phyloP scores from a whole-genome alignment of 2,888 invertebrate genomes.

The Lepetodrilus schrolli region DNA sequence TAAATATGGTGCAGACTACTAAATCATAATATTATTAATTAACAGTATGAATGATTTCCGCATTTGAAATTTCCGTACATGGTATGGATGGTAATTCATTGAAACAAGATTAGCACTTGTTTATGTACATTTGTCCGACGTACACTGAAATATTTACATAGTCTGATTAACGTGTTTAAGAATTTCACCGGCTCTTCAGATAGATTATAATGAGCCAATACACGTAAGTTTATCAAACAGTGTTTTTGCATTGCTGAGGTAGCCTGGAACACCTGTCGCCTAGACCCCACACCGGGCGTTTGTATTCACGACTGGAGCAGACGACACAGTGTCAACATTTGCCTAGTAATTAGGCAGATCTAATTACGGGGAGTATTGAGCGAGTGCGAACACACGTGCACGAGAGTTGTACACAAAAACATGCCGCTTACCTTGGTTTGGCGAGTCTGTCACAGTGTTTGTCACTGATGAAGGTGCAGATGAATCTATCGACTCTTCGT shows the following conservation, averaged over 20 bases:
- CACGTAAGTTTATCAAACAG: not conserved
- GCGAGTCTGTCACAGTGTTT: not conserved
- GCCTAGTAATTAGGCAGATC: constrained; percentile 11
- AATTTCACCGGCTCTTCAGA: not conserved
- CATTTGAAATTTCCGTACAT: no score
- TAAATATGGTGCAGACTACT: not conserved
- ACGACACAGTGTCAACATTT: constrained; percentile 28
- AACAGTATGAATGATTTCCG: no score
- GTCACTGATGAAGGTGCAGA: not conserved
- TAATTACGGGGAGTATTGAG: not conserved
- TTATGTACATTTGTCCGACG: no score
- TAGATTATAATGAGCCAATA: constrained; percentile 14
- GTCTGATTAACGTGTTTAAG: no score
- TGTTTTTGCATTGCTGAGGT: not conserved
- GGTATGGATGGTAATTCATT: no score
- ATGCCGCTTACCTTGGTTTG: constrained; percentile 4
- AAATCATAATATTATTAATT: not conserved
- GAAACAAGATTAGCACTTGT: no score
- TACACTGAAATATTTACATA: no score
- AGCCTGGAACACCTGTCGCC: not conserved
- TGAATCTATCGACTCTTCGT: not conserved
- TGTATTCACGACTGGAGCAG: not conserved
- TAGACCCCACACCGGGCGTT: not conserved
- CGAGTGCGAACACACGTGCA: not conserved
- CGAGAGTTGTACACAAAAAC: not conserved